phyloP scores from a whole-genome alignment of 2,888 invertebrate species.

The Drosophila hamatofila region DNA sequence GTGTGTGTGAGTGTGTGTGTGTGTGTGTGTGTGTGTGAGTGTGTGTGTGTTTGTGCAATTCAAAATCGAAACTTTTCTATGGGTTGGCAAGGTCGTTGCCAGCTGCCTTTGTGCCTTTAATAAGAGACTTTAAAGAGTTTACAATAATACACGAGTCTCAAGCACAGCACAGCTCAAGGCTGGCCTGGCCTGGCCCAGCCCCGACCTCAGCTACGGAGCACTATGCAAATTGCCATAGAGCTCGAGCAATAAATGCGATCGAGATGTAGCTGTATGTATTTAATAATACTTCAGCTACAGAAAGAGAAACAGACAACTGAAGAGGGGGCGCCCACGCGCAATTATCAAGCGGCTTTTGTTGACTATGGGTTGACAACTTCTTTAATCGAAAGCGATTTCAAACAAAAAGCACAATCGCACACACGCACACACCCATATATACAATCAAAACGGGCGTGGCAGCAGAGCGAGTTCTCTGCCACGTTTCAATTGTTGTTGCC shows the following conservation, averaged over 20 bases:
- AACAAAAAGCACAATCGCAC: conserved; percentile 8
- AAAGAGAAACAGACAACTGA: conserved; percentile 16
- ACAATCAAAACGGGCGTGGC: conserved; percentile 55
- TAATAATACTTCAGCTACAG: conserved; percentile 30
- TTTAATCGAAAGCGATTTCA: conserved; percentile 73
- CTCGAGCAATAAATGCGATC: conserved; percentile 48
- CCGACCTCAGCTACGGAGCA: conserved; percentile 9
- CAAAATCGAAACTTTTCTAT: conserved; percentile 55
- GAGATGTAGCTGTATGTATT: conserved; percentile 37
- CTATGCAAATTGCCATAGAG: conserved; percentile 55
- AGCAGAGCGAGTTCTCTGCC: conserved; percentile 21
- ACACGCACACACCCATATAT: neutral
- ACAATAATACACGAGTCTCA: conserved; percentile 46
- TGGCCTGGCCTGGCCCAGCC: conserved; percentile 3
- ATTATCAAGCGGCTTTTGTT: conserved; percentile 66
- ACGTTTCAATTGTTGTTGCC: conserved; percentile 8
- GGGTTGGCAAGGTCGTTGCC: conserved; percentile 64
- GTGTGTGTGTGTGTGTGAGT: neutral
- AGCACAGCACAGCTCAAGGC: conserved; percentile 39
- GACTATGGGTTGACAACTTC: conserved; percentile 69
- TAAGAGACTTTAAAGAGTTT: conserved; percentile 51
- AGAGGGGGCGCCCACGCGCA: conserved; percentile 67
- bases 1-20: neutral
- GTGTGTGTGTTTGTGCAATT: conserved; percentile 24
- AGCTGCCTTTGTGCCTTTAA: conserved; percentile 35